Evolutionary conservation across 2,888 invertebrate genomes (phyloP).

Genomic region (Meloe dianella): DNA sequence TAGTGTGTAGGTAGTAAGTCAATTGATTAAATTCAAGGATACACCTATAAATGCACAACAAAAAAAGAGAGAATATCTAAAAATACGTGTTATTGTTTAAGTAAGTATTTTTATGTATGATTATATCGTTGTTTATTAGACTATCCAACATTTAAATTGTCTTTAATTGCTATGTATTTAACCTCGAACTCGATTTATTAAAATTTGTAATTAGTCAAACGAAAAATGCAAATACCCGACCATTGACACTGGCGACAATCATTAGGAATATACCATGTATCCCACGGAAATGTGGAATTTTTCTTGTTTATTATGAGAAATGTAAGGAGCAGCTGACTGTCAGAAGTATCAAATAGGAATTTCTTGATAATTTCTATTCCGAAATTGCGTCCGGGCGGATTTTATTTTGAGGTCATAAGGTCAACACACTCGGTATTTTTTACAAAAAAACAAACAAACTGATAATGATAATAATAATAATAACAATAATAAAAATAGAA

Average conservation of each 20-base stretch:
- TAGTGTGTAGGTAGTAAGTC: too few species aligned
- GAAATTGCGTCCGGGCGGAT: neutral
- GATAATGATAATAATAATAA: neutral
- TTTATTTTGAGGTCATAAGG: neutral
- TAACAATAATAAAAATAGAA: neutral
- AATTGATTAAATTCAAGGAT: neutral
- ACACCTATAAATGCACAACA: too few species aligned
- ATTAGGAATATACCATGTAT: too few species aligned
- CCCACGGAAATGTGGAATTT: too few species aligned
- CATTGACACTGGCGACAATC: neutral
- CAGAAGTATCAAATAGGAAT: too few species aligned
- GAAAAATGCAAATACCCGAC: conserved; percentile 8
- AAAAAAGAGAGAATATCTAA: too few species aligned
- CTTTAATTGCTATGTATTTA: conserved; percentile 13
- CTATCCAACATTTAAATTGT: conserved; percentile 10
- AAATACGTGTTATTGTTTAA: neutral
- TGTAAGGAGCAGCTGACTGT: too few species aligned
- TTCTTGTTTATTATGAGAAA: too few species aligned
- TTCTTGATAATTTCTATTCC: too few species aligned
- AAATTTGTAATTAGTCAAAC: neutral
- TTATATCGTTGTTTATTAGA: conserved; percentile 11
- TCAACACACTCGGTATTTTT: neutral
- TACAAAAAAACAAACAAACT: too few species aligned
- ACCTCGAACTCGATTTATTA: conserved; percentile 16
- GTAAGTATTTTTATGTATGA: neutral